phyloP scores from a whole-genome alignment of 2,113 vertebrate genomes.

The Heterochromis multidens region DNA sequence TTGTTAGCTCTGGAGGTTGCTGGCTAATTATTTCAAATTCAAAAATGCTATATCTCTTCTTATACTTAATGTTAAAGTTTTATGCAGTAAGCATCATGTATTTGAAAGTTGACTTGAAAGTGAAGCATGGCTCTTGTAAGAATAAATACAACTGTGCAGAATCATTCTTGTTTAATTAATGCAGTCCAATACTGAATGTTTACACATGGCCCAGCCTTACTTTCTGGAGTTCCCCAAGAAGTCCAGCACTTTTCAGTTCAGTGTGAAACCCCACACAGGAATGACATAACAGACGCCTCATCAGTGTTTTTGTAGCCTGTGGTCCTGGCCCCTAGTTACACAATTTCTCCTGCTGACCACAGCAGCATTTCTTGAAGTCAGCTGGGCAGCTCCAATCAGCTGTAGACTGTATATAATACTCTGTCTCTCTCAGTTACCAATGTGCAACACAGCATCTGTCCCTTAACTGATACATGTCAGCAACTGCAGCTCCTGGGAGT shows the following conservation, averaged over 20 bases:
- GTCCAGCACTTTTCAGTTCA: not conserved
- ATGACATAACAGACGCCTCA: not conserved
- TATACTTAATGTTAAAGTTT: not conserved
- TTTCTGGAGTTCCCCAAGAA: slow-evolving; percentile 24
- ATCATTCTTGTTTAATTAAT: not conserved
- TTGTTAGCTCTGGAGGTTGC: not conserved
- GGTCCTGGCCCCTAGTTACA: not conserved
- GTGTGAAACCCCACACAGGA: not conserved
- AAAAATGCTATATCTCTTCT: not conserved
- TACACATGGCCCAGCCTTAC: not conserved
- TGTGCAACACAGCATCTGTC: not conserved
- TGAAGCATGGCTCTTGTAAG: no score
- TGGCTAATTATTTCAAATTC: not conserved
- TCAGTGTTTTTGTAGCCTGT: not conserved
- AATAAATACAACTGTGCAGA: not conserved
- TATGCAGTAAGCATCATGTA: not conserved
- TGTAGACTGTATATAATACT: not conserved
- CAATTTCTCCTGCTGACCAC: not conserved
- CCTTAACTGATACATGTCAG: not conserved
- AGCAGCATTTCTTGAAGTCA: not conserved
- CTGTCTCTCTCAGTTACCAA: not conserved
- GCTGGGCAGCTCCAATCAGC: not conserved
- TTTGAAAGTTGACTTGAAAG: not conserved
- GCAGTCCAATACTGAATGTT: not conserved
- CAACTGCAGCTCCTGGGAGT: not conserved